A percentile compares a stretch with the other conserved stretches of the same genome.
Evolutionary conservation across 2,113 vertebrate genomes (phyloP).

Genomic region (Lophura nycthemera): DNA sequence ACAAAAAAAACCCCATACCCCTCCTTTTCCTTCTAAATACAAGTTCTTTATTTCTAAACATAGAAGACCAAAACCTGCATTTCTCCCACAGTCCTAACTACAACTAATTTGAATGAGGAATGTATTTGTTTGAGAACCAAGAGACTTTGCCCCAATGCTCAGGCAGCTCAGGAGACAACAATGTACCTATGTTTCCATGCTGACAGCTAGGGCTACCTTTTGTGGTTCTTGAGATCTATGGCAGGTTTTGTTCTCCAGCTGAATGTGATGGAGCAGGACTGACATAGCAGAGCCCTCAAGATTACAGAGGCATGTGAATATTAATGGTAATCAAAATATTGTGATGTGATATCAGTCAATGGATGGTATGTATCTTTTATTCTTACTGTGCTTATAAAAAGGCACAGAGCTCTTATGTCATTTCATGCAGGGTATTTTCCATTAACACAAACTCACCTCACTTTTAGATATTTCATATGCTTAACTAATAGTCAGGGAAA

Average conservation of each 20-base stretch:
- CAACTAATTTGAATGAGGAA: not conserved
- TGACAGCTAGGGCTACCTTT: not conserved
- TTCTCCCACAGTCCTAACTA: not conserved
- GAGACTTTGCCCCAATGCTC: not conserved
- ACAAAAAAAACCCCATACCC: not conserved
- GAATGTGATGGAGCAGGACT: not conserved
- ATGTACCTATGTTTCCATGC: not conserved
- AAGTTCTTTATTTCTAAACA: not conserved
- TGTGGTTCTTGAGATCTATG: not conserved
- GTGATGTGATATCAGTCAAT: not conserved
- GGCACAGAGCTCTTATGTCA: conserved; percentile 24
- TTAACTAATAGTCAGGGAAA: conserved; percentile 69
- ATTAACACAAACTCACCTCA: conserved; percentile 53
- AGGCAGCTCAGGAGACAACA: not conserved
- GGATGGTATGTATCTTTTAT: not conserved
- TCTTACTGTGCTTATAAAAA: conserved; percentile 37
- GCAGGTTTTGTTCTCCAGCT: not conserved
- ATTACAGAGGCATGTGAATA: not conserved
- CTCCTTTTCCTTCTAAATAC: not conserved
- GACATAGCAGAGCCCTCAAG: not conserved
- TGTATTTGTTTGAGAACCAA: not conserved
- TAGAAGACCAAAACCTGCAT: not conserved
- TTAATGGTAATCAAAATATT: conserved; percentile 25
- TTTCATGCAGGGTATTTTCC: conserved; percentile 30
- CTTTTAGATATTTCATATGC: conserved; percentile 64